phyloP scores from a whole-genome alignment of 2,113 vertebrate species.

The Anseranas semipalmata region DNA sequence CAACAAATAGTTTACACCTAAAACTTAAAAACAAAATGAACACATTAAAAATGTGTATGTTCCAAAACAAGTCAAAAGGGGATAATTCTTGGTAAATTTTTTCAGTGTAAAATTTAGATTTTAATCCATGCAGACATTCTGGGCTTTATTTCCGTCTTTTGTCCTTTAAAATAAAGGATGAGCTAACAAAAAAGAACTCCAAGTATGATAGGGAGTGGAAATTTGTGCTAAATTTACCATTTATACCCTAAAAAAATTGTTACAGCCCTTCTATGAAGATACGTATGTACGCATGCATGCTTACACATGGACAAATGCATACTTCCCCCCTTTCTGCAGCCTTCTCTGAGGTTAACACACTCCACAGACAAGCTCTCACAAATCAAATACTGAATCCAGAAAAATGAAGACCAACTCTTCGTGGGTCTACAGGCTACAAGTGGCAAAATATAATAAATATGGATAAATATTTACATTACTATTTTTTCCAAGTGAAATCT shows the following conservation, averaged over 20 bases:
- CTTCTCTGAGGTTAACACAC: not conserved
- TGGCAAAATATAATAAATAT: conserved; percentile 3
- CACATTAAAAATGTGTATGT: not conserved
- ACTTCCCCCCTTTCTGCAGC: not conserved
- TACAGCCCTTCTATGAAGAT: not conserved
- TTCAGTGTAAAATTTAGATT: not conserved
- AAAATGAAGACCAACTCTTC: not conserved
- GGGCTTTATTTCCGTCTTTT: not conserved
- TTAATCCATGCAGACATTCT: not conserved
- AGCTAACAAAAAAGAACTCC: conserved; percentile 8
- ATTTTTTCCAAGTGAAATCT: not conserved
- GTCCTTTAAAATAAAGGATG: not conserved
- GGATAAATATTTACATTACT: not conserved
- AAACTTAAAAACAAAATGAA: not conserved
- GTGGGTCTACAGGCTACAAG: not conserved
- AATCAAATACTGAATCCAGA: conserved; percentile 26
- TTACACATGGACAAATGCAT: not conserved
- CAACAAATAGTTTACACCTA: conserved; percentile 7
- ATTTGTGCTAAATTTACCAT: not conserved
- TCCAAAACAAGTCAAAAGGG: not conserved
- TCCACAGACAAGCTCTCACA: not conserved
- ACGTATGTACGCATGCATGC: not conserved
- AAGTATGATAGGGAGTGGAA: not conserved
- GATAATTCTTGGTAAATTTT: not conserved
- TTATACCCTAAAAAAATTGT: not conserved